These are phyloP conservation scores for Patiria miniata DNA, from an alignment of 35 echinoderm and acorn worm genomes.

Conservation along the genomic window DNA sequence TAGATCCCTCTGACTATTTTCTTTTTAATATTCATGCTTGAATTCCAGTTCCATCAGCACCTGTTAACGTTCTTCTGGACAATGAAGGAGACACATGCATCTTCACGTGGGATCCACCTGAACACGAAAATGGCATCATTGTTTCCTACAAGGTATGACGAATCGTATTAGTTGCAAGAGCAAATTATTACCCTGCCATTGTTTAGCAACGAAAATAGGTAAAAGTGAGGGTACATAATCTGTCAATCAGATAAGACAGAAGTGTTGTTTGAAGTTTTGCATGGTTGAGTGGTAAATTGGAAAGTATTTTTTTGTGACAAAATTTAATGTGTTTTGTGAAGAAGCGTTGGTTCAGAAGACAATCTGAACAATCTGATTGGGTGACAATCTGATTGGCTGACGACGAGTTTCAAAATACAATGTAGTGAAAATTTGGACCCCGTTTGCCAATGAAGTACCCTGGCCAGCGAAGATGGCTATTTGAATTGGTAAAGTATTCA, in stretches of 20 bases:
- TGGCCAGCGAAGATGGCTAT: too few species aligned
- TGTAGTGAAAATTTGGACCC: too few species aligned
- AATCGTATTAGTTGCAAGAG: not conserved
- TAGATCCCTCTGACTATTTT: not conserved
- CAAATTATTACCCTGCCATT: not conserved
- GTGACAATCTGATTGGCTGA: too few species aligned
- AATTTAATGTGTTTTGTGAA: not conserved
- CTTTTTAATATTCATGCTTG: not conserved
- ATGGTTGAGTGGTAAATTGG: not conserved
- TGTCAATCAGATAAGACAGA: not conserved
- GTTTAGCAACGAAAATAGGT: too few species aligned
- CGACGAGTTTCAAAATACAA: too few species aligned
- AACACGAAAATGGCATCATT: not conserved
- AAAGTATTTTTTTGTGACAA: not conserved
- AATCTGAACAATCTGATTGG: too few species aligned
- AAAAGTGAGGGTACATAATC: not conserved
- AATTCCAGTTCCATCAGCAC: not conserved
- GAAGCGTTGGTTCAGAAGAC: too few species aligned
- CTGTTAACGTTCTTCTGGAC: not conserved
- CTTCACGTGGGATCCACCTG: not conserved
- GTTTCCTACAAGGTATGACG: not conserved
- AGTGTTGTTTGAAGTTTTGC: not conserved
- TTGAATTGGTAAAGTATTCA: too few species aligned
- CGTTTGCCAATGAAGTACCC: too few species aligned
- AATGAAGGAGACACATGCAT: not conserved